phyloP scores from a whole-genome alignment of 2,797 vertebrate species.

The Chaetophractus vellerosus region DNA sequence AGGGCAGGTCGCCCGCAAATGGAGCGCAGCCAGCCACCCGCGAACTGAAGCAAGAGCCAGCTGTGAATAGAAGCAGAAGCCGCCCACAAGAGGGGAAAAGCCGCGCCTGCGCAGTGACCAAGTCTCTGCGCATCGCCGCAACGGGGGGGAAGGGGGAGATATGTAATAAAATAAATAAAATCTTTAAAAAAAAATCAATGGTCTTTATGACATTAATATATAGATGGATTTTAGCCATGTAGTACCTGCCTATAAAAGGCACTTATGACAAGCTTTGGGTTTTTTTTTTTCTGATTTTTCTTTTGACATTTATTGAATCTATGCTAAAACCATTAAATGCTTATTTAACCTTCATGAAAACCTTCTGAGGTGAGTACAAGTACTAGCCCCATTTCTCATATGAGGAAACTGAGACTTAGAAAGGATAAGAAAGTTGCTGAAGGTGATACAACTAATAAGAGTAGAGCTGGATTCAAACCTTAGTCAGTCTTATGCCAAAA shows the following conservation, averaged over 20 bases:
- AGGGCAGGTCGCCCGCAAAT: no score
- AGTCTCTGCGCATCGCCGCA: no score
- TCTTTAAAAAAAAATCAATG: no score
- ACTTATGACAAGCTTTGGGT: not conserved
- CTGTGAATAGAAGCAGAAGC: no score
- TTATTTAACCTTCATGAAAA: not conserved
- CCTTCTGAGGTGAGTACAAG: not conserved
- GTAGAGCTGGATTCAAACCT: not conserved
- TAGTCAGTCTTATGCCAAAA: not conserved
- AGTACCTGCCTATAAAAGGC: not conserved
- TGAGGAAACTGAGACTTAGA: not conserved
- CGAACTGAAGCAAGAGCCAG: no score
- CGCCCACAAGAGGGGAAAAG: no score
- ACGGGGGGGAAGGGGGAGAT: no score
- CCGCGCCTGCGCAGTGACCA: no score
- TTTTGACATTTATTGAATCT: not conserved
- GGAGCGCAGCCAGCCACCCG: no score
- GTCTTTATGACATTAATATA: constrained; percentile 29
- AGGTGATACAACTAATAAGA: not conserved
- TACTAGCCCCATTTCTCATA: not conserved
- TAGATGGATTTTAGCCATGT: not conserved
- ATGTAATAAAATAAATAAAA: no score
- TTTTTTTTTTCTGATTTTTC: constrained; percentile 26
- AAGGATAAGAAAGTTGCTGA: not conserved
- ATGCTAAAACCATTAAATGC: not conserved